Evolutionary conservation across 1,140 invertebrate genomes (phyloP), one percentile per base, ranked within the genome.

Genomic region (Muscidifurax raptorellus): DNA sequence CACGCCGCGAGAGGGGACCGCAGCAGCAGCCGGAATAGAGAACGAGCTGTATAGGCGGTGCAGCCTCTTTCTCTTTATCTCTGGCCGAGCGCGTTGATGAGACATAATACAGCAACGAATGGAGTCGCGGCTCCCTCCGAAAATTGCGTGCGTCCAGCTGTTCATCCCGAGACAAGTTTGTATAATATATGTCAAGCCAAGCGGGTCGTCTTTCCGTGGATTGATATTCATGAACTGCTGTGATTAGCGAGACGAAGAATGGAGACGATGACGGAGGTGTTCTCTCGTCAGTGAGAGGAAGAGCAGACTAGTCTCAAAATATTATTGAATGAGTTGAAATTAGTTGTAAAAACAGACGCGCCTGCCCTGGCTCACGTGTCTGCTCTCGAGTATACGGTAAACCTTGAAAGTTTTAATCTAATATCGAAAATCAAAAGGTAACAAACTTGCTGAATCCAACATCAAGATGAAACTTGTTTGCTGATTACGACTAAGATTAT

Each of bases 1-100:
- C 36, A 83, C 90, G 88, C 87, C 87, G n/a, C n/a, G 87, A 88
- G 86, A 89, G 86, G 80, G 88, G 85, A 86, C 83, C 72, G 77
- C 18, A 22, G 71, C 13, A 59, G n/a, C 32, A 6, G 44, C 15
- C 80, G 28, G 18, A 72, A 81, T 81, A 80, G 59, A 69, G 25
- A 80, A 80, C 69, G 69, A 80, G 36, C 36, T 36, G n/a, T 66
- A 79, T 27, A 40, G 52, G 52, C 52, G 18, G 52, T 18, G 22
- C 5, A 12, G 40, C 36, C n/a, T 44, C 64, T 47, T 36, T 15
- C 13, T 71, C 36, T 27, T 28, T 59, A 59, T 59, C 15, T 59
- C 52, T n/a, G 36, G 52, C 52, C 52, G 52, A 59, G 52, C 52
- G 52, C 18, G 52, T 59, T 59, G 52, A 59, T 59, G 52, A 59